These are phyloP conservation scores for Lutraria rhynchaena DNA, from an alignment of 1,140 invertebrate genomes.

Conservation along the genomic window DNA sequence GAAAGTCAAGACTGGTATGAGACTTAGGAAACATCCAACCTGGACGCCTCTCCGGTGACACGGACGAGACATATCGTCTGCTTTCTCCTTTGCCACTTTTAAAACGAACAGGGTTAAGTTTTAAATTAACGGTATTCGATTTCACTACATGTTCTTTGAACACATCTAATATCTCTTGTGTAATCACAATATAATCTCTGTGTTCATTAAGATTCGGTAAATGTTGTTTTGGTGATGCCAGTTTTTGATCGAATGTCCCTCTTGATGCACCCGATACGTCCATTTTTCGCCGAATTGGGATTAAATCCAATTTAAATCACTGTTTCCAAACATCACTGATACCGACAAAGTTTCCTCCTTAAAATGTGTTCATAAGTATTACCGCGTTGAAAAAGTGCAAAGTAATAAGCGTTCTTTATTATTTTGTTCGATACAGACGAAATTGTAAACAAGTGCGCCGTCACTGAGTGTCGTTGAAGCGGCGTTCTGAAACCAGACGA, in stretches of 20 bases:
- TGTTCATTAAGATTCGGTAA: slow-evolving; percentile 10
- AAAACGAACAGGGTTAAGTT: slow-evolving; percentile 18
- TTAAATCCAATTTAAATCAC: not conserved
- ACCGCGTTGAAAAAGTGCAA: not conserved
- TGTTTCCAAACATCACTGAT: not conserved
- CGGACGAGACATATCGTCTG: not conserved
- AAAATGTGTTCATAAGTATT: not conserved
- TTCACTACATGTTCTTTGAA: slow-evolving; percentile 42
- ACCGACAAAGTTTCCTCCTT: not conserved
- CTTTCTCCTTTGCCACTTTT: slow-evolving; percentile 4
- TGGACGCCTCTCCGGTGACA: not conserved
- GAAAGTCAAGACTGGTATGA: slow-evolving; percentile 22
- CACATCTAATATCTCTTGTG: slow-evolving; percentile 46
- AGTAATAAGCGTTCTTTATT: not conserved
- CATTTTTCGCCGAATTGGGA: not conserved
- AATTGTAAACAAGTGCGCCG: not conserved
- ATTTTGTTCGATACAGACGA: not conserved
- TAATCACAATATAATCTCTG: slow-evolving; percentile 48
- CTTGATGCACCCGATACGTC: not conserved
- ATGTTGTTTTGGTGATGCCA: not conserved
- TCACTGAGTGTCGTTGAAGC: not conserved
- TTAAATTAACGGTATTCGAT: slow-evolving; percentile 37
- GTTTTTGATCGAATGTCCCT: not conserved
- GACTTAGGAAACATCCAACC: not conserved
- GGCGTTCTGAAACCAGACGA: not conserved